A percentile compares a stretch with the other conserved stretches of the same genome.
phyloP scores from a whole-genome alignment of 2,888 invertebrate species.

The Xestia sexstrigata region DNA sequence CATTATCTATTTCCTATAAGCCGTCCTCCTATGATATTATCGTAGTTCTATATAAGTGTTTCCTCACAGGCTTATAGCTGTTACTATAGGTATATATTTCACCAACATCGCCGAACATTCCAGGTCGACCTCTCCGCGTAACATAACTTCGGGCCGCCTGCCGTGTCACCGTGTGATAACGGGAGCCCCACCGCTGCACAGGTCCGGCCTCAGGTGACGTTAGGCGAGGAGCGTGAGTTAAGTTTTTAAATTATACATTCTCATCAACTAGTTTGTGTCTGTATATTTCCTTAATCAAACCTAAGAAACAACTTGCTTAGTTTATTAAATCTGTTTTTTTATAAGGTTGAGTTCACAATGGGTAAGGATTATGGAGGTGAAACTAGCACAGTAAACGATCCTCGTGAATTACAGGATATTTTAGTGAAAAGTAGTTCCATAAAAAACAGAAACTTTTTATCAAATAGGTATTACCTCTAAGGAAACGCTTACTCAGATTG shows the following conservation, averaged over 20 bases:
- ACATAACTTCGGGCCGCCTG: not conserved
- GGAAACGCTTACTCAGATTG: too few species aligned
- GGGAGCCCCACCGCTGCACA: not conserved
- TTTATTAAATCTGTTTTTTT: not conserved
- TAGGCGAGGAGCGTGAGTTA: constrained; percentile 10
- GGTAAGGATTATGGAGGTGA: too few species aligned
- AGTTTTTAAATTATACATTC: not conserved
- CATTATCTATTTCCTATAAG: too few species aligned
- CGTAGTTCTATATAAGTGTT: too few species aligned
- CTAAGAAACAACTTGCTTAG: not conserved
- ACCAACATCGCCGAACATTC: not conserved
- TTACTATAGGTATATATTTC: not conserved
- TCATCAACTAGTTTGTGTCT: not conserved
- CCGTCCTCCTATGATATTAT: too few species aligned
- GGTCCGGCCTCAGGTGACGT: not conserved
- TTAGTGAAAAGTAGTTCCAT: too few species aligned
- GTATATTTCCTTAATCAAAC: constrained; percentile 1
- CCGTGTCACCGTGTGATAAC: not conserved
- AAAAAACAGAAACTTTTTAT: too few species aligned
- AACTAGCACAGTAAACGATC: too few species aligned
- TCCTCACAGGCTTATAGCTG: too few species aligned
- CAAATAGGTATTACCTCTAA: too few species aligned
- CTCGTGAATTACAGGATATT: too few species aligned
- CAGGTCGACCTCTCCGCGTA: not conserved
- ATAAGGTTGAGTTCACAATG: not conserved